Conservation (phyloP, 2,888 invertebrate species). For the Tribolium freemani region DNA sequence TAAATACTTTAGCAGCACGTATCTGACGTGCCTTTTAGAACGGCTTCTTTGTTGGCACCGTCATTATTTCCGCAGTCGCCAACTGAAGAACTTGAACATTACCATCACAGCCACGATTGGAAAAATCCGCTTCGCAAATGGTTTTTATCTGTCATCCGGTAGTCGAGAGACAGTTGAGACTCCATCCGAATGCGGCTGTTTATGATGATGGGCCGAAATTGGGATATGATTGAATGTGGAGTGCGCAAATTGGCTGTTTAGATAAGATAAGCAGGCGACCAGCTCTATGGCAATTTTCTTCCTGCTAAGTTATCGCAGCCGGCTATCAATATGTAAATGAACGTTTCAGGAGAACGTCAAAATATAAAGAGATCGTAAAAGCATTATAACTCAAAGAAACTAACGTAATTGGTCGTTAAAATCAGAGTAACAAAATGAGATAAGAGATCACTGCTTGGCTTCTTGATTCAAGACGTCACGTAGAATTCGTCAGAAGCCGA, state of each 20-base stretch:
- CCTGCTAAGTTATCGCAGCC: slow-evolving; percentile 16
- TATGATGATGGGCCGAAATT: slow-evolving; percentile 28
- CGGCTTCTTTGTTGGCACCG: slow-evolving; percentile 30
- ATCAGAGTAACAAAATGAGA: slow-evolving; percentile 28
- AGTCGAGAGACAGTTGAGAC: slow-evolving; percentile 1
- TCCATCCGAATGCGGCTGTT: background rate
- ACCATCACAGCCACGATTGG: background rate
- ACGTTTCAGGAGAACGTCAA: slow-evolving; percentile 28
- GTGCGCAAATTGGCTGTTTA: slow-evolving; percentile 28
- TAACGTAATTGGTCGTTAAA: slow-evolving; percentile 38
- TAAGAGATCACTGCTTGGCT: slow-evolving; percentile 11
- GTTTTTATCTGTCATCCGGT: slow-evolving; percentile 1
- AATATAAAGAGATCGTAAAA: slow-evolving; percentile 35
- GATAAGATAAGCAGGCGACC: slow-evolving; percentile 13
- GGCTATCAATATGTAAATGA: slow-evolving; percentile 37
- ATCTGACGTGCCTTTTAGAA: slow-evolving; percentile 32
- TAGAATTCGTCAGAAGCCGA: slow-evolving; percentile 14
- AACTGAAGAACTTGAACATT: slow-evolving; percentile 16
- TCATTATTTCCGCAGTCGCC: slow-evolving; percentile 33
- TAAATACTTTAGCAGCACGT: slow-evolving; percentile 27
- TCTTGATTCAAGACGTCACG: slow-evolving; percentile 15
- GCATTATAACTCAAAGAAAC: slow-evolving; percentile 22
- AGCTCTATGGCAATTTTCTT: slow-evolving; percentile 7
- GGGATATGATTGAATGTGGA: slow-evolving; percentile 22
- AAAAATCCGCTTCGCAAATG: slow-evolving; percentile 14